Conservation (phyloP, 2,888 invertebrate species). For the Drosophila helvetica region DNA sequence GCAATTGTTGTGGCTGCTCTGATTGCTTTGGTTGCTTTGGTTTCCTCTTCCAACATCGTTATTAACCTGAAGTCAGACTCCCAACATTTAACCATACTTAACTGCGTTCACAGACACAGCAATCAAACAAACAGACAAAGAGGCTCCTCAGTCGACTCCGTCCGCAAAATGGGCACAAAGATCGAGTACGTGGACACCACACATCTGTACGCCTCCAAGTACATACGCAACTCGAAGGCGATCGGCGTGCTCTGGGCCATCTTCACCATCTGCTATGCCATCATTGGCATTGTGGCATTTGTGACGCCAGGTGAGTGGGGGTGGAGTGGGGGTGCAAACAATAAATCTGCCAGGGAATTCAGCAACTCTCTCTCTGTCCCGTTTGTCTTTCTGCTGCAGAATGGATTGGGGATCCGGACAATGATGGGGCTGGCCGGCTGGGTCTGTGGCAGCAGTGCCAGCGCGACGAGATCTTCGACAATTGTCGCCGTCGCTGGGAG, state of each 20-base stretch:
- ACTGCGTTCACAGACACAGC: constrained; percentile 4
- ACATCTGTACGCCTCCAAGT: constrained; percentile 95
- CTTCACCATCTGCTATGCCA: constrained; percentile 98
- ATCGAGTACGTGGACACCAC: constrained; percentile 96
- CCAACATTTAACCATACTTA: constrained; percentile 49
- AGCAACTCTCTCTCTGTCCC: not conserved
- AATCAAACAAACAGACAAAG: not conserved
- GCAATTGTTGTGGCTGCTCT: constrained; percentile 22
- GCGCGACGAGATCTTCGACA: constrained; percentile 90
- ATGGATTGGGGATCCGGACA: constrained; percentile 93
- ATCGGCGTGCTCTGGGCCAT: constrained; percentile 99
- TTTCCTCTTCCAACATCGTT: constrained; percentile 44
- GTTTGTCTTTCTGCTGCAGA: constrained; percentile 83
- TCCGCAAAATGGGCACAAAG: constrained; percentile 90
- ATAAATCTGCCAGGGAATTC: not conserved
- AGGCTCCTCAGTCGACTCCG: not conserved
- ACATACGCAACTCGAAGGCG: constrained; percentile 95
- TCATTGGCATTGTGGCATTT: constrained; percentile 97
- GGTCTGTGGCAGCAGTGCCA: constrained; percentile 96
- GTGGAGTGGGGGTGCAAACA: not conserved
- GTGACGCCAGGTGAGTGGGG: constrained; percentile 89
- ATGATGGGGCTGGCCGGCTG: constrained; percentile 94
- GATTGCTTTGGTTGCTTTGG: constrained; percentile 9
- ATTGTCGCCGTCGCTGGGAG: constrained; percentile 93
- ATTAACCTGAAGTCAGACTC: constrained; percentile 36